These are phyloP conservation scores for Onchidella celtica DNA, from an alignment of 2,888 invertebrate species.

Conservation along the genomic window DNA sequence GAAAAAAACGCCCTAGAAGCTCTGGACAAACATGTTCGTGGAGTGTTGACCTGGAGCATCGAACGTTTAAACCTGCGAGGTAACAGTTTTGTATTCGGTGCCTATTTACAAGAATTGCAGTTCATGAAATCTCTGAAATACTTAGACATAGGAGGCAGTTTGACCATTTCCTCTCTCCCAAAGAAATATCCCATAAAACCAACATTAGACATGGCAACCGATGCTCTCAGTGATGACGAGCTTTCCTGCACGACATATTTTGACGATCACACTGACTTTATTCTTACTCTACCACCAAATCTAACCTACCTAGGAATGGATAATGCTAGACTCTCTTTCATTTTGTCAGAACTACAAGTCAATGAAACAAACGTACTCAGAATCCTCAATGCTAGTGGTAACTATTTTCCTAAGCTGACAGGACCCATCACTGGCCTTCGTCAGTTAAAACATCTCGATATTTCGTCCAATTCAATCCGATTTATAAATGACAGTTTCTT, in stretches of 20 bases:
- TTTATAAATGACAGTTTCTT: not conserved
- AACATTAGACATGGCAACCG: too few species aligned
- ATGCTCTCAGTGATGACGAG: too few species aligned
- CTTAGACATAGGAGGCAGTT: too few species aligned
- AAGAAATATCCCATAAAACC: too few species aligned
- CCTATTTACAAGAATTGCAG: conserved; percentile 38
- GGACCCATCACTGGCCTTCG: conserved; percentile 25
- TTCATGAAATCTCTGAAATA: conserved; percentile 23
- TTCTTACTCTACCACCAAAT: conserved; percentile 3
- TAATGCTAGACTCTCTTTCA: not conserved
- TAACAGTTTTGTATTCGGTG: conserved; percentile 45
- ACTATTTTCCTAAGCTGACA: not conserved
- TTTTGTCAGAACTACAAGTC: not conserved
- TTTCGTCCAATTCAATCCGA: not conserved
- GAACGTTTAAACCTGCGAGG: conserved; percentile 23
- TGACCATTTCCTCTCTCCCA: too few species aligned
- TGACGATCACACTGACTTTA: too few species aligned
- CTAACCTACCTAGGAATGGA: not conserved
- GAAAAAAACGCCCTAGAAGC: conserved; percentile 36
- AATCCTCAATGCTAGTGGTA: not conserved
- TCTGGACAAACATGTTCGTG: conserved; percentile 1
- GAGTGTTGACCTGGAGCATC: conserved; percentile 28
- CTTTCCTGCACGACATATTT: too few species aligned
- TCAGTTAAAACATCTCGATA: not conserved
- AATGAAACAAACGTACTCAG: not conserved